phyloP scores from a whole-genome alignment of 2,888 invertebrate species.

The Drosophila heteroneura region DNA sequence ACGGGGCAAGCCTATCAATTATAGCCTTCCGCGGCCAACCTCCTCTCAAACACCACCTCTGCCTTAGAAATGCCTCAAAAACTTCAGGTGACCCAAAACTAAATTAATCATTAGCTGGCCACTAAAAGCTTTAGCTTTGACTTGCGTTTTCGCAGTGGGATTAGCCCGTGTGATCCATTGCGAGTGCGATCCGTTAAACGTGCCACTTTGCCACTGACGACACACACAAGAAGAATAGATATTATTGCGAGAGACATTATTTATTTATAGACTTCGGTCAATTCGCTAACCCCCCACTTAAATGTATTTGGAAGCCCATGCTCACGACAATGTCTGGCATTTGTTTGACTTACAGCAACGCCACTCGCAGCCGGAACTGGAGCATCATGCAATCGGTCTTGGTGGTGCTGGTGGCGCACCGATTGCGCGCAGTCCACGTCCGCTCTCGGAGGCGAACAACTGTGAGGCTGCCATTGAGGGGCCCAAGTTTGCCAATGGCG shows the following conservation, averaged over 20 bases:
- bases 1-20: background rate
- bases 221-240: background rate
- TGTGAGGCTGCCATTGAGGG: constrained; percentile 79
- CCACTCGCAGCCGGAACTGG: constrained; percentile 88
- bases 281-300: constrained; percentile 31
- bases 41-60: background rate
- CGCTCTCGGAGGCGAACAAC: constrained; percentile 84
- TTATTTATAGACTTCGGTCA: constrained; percentile 43
- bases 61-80: background rate
- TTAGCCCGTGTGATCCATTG: background rate
- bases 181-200: background rate
- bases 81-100: background rate
- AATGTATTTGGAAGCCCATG: background rate
- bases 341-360: constrained; percentile 86
- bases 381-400: constrained; percentile 66
- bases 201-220: background rate
- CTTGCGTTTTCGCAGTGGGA: background rate
- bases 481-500: constrained; percentile 56
- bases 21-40: background rate
- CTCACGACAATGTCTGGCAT: background rate
- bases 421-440: constrained; percentile 78
- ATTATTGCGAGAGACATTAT: background rate
- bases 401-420: constrained; percentile 27
- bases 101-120: background rate
- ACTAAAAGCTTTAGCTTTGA: background rate